These are phyloP conservation scores for Crocallis elinguaria DNA, from an alignment of 2,888 invertebrate genomes.

Conservation along the genomic window DNA sequence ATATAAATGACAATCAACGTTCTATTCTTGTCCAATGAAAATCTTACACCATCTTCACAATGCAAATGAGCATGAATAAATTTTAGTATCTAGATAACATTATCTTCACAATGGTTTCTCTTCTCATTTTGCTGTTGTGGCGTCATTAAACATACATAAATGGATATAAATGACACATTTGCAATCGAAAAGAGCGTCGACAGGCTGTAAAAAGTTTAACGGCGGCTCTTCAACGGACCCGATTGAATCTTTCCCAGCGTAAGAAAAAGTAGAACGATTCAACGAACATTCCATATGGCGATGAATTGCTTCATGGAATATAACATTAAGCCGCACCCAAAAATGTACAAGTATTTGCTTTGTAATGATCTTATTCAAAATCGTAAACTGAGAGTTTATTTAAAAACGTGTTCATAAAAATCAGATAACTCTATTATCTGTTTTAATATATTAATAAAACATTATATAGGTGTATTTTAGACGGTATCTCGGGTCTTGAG, in stretches of 20 bases:
- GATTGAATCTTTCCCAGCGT: constrained; percentile 56
- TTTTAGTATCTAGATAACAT: constrained; percentile 38
- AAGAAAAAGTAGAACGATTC: constrained; percentile 60
- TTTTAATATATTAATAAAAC: not conserved
- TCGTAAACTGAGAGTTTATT: constrained; percentile 13
- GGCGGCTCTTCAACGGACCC: constrained; percentile 53
- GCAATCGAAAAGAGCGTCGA: constrained; percentile 56
- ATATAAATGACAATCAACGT: constrained; percentile 12
- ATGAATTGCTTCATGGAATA: constrained; percentile 57
- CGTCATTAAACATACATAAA: constrained; percentile 52
- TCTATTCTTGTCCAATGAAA: constrained; percentile 13
- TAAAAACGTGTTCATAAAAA: constrained; percentile 4
- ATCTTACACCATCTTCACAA: constrained; percentile 19
- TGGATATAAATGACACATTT: constrained; percentile 67
- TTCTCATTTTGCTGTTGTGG: constrained; percentile 47
- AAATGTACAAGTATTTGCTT: constrained; percentile 31
- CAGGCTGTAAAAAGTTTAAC: constrained; percentile 58
- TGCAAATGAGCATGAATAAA: constrained; percentile 36
- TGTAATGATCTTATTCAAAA: constrained; percentile 18
- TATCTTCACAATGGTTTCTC: constrained; percentile 42
- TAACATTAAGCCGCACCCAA: constrained; percentile 33
- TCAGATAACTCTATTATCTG: constrained; percentile 1
- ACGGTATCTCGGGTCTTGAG: not conserved
- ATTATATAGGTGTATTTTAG: constrained; percentile 2
- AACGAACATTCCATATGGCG: constrained; percentile 52